Percentiles rank a stretch among this genome's conserved stretches.
phyloP scores from a whole-genome alignment of 2,113 vertebrate species.

The Brachyhypopomus occidentalis region DNA sequence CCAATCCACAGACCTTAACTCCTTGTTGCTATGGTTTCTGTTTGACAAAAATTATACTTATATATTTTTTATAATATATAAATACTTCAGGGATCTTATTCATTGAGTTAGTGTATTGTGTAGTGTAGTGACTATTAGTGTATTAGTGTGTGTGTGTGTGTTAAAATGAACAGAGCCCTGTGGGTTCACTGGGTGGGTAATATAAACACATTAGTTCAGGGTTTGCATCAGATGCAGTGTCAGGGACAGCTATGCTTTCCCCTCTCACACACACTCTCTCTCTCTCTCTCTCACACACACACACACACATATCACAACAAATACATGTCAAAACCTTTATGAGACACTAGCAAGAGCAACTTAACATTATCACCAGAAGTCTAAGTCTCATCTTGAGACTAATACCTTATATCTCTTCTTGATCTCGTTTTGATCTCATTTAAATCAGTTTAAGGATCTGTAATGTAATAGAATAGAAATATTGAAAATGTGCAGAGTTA shows the following conservation, averaged over 20 bases:
- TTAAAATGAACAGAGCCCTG: slow-evolving; percentile 12
- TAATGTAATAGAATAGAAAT: too few relatives aligned
- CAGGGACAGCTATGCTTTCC: slow-evolving; percentile 32
- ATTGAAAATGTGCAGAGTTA: too few relatives aligned
- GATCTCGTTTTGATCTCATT: too few relatives aligned
- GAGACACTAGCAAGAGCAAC: too few relatives aligned
- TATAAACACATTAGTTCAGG: slow-evolving; percentile 65
- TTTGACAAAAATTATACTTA: slow-evolving; percentile 71
- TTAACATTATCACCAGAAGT: too few relatives aligned
- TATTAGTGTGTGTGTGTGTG: slow-evolving; percentile 30
- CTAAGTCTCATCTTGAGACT: too few relatives aligned
- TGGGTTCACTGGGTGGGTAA: slow-evolving; percentile 55
- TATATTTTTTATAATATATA: slow-evolving; percentile 73
- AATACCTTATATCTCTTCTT: too few relatives aligned
- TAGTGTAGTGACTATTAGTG: slow-evolving; percentile 56
- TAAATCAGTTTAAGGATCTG: too few relatives aligned
- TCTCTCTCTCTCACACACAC: slow-evolving; percentile 5
- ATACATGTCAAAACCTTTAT: too few relatives aligned
- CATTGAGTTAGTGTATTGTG: slow-evolving; percentile 65
- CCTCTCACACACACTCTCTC: background rate
- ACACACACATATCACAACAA: background rate
- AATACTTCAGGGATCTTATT: slow-evolving; percentile 68
- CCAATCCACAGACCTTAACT: slow-evolving; percentile 79
- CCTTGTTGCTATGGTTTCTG: slow-evolving; percentile 75
- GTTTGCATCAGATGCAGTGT: slow-evolving; percentile 59